Percentiles rank a stretch among this genome's conserved stretches.
phyloP scores from a whole-genome alignment of 2,888 invertebrate species.

The Acleris cristana region DNA sequence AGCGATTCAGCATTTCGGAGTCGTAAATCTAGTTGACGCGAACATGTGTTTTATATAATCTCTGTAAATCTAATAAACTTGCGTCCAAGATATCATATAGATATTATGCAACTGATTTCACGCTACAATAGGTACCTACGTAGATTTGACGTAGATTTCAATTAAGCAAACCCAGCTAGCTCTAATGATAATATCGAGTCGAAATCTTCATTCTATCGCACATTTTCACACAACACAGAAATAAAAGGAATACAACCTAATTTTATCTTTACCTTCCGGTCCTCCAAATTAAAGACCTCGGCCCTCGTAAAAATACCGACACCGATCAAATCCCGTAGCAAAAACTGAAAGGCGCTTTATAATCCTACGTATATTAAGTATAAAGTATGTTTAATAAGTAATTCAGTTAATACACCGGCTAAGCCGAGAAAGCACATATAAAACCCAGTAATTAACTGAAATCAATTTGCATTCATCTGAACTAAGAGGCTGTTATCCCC shows the following conservation, averaged over 20 bases:
- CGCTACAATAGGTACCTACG: not conserved
- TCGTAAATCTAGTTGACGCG: conserved; percentile 47
- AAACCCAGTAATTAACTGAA: conserved; percentile 11
- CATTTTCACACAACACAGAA: not conserved
- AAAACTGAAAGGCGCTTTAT: conserved; percentile 1
- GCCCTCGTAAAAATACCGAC: conserved; percentile 18
- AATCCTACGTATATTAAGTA: not conserved
- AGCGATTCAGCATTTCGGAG: conserved; percentile 48
- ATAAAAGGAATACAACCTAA: not conserved
- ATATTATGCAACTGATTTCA: not conserved
- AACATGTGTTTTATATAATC: conserved; percentile 2
- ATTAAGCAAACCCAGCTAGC: not conserved
- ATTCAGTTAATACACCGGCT: not conserved
- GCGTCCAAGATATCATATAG: not conserved
- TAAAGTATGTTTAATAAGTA: not conserved
- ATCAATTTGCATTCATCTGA: conserved; percentile 25
- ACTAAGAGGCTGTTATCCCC: conserved; percentile 13
- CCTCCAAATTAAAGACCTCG: conserved; percentile 18
- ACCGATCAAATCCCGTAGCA: conserved; percentile 8
- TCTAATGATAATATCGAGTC: conserved; percentile 1
- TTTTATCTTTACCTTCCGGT: conserved; percentile 17
- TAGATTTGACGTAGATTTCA: not conserved
- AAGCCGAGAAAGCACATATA: not conserved
- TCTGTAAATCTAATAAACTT: not conserved
- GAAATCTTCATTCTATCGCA: conserved; percentile 3